Percentiles rank a stretch among this genome's conserved stretches.
phyloP scores from a whole-genome alignment of 2,113 vertebrate genomes.

The Bettongia penicillata region DNA sequence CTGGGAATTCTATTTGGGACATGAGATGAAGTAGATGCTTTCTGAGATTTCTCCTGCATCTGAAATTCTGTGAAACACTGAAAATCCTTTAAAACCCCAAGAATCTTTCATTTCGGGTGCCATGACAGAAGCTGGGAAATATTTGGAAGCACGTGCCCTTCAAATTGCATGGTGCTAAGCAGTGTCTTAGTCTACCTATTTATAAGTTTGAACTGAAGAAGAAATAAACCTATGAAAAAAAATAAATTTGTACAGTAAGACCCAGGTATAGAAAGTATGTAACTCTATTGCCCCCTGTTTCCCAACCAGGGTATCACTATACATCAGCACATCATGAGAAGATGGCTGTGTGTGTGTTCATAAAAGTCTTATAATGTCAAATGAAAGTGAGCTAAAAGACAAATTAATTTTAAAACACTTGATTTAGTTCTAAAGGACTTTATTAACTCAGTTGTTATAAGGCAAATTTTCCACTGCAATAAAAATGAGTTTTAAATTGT shows the following conservation, averaged over 20 bases:
- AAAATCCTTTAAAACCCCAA: background rate
- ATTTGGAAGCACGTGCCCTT: background rate
- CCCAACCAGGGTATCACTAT: background rate
- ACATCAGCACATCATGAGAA: background rate
- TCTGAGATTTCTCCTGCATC: background rate
- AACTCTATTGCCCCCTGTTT: background rate
- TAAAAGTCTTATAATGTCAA: background rate
- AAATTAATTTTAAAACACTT: background rate
- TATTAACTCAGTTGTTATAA: background rate
- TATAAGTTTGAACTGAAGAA: background rate
- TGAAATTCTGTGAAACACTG: background rate
- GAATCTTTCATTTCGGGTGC: background rate
- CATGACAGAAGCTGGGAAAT: background rate
- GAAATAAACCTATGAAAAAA: background rate
- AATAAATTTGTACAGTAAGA: background rate
- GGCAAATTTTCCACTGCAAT: background rate
- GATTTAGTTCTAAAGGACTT: background rate
- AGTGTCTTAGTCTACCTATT: background rate
- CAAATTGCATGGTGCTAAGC: background rate
- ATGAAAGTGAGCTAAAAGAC: background rate
- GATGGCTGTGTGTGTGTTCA: background rate
- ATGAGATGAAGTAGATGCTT: background rate
- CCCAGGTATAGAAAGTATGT: background rate
- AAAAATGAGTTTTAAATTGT: background rate
- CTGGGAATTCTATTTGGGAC: background rate